A percentile compares a stretch with the other conserved stretches of the same genome.
Conservation (phyloP, 2,888 invertebrate species). For the Dorcus hopei region DNA sequence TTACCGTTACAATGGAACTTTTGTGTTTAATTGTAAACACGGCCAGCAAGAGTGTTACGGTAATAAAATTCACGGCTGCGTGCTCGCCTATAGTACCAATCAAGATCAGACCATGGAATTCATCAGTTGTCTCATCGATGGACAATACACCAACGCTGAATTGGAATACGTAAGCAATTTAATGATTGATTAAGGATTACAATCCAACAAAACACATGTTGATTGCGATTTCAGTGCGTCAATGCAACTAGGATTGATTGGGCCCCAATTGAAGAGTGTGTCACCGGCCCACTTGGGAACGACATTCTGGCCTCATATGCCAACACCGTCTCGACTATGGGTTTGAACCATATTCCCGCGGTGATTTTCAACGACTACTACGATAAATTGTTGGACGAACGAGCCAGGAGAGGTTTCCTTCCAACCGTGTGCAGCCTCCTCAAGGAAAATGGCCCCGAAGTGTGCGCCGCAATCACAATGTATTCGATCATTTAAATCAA, state of each 20-base stretch:
- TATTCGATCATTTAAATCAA: background rate
- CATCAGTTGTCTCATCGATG: slow-evolving; percentile 44
- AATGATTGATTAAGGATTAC: background rate
- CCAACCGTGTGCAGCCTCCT: slow-evolving; percentile 3
- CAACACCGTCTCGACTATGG: slow-evolving; percentile 38
- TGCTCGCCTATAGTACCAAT: slow-evolving; percentile 37
- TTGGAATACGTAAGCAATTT: slow-evolving; percentile 2
- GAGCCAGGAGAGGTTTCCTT: slow-evolving; percentile 13
- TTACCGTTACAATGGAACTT: slow-evolving; percentile 23
- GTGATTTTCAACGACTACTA: slow-evolving; percentile 41
- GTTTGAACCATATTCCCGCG: slow-evolving; percentile 33
- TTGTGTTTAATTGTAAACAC: slow-evolving; percentile 45
- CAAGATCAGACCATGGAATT: slow-evolving; percentile 28
- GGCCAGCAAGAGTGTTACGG: slow-evolving; percentile 52
- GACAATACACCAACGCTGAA: slow-evolving; percentile 5
- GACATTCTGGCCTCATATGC: slow-evolving; percentile 40
- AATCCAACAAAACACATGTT: background rate
- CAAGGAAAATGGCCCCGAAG: background rate
- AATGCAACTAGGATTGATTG: background rate
- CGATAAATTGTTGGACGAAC: slow-evolving; percentile 6
- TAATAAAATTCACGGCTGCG: slow-evolving; percentile 52
- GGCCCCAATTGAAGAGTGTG: slow-evolving; percentile 5
- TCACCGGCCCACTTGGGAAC: slow-evolving; percentile 15
- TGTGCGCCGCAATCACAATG: background rate
- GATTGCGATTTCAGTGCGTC: slow-evolving; percentile 7